Conservation (phyloP, 2,113 vertebrate genomes). For the Cynoglossus semilaevis region DNA sequence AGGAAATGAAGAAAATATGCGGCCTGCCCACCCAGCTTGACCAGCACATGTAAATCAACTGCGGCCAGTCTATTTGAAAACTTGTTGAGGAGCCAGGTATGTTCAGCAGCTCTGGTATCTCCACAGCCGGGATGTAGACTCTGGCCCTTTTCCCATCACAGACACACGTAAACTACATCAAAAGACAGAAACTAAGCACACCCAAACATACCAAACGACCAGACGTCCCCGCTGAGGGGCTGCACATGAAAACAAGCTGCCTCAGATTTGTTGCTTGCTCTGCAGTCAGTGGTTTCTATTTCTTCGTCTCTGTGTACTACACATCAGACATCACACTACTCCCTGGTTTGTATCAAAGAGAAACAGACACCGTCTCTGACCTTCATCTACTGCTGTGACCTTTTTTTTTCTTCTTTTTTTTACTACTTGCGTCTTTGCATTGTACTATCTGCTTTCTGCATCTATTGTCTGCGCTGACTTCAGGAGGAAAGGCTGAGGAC, state of each 20-base stretch:
- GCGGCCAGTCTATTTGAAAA: constrained; percentile 42
- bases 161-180: constrained; percentile 28
- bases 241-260: constrained; percentile 7
- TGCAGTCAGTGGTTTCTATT: background rate
- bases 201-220: constrained; percentile 28
- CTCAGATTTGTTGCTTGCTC: background rate
- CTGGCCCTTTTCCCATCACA: constrained; percentile 13
- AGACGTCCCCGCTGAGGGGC: constrained; percentile 18
- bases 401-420: constrained; percentile 8
- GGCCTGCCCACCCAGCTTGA: constrained; percentile 23
- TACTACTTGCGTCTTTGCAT: constrained; percentile 42
- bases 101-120: constrained; percentile 60
- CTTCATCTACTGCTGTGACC: constrained; percentile 15
- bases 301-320: background rate
- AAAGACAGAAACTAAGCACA: constrained; percentile 35
- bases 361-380: constrained; percentile 26
- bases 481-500: constrained; percentile 18
- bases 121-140: constrained; percentile 8
- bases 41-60: constrained; percentile 22
- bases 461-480: constrained; percentile 59
- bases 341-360: constrained; percentile 42
- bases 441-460: constrained; percentile 54
- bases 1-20: constrained; percentile 16
- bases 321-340: background rate
- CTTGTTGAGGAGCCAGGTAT: constrained; percentile 43